These are phyloP conservation scores for Falco novaeseelandiae DNA, from an alignment of 2,797 vertebrate genomes.

Conservation along the genomic window DNA sequence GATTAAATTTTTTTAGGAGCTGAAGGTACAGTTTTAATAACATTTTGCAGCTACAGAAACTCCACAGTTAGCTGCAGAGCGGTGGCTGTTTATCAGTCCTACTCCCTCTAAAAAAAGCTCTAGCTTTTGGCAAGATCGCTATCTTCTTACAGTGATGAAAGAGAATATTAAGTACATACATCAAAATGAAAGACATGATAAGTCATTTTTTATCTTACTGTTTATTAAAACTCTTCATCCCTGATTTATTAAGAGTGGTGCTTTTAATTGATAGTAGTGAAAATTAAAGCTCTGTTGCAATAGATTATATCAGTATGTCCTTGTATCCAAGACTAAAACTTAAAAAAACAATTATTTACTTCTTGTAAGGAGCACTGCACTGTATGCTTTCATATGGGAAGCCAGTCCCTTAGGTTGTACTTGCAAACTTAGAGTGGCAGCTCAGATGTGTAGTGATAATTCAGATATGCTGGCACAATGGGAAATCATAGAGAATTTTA, in stretches of 20 bases:
- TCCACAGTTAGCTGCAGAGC: slow-evolving; percentile 13
- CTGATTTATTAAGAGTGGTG: slow-evolving; percentile 19
- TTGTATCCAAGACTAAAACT: background rate
- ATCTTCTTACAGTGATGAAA: slow-evolving; percentile 56
- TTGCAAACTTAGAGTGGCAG: background rate
- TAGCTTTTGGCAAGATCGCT: slow-evolving; percentile 55
- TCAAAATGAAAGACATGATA: slow-evolving; percentile 61
- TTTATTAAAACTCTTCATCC: slow-evolving; percentile 55
- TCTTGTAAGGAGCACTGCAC: background rate
- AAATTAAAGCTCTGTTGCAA: slow-evolving; percentile 44
- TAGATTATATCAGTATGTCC: slow-evolving; percentile 23
- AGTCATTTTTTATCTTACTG: background rate
- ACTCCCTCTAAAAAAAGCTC: background rate
- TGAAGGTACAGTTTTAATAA: slow-evolving; percentile 1
- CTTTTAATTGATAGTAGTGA: slow-evolving; percentile 50
- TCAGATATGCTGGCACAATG: background rate
- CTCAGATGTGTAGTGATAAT: background rate
- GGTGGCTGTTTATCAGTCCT: background rate
- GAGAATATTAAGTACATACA: slow-evolving; percentile 56
- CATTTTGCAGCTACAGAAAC: slow-evolving; percentile 13
- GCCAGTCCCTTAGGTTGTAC: background rate
- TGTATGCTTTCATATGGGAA: background rate
- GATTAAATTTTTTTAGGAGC: slow-evolving; percentile 5
- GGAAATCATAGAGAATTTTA: background rate
- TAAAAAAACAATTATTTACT: slow-evolving; percentile 1